phyloP scores from a whole-genome alignment of 2,113 vertebrate species.

The Vireo altiloquus region DNA sequence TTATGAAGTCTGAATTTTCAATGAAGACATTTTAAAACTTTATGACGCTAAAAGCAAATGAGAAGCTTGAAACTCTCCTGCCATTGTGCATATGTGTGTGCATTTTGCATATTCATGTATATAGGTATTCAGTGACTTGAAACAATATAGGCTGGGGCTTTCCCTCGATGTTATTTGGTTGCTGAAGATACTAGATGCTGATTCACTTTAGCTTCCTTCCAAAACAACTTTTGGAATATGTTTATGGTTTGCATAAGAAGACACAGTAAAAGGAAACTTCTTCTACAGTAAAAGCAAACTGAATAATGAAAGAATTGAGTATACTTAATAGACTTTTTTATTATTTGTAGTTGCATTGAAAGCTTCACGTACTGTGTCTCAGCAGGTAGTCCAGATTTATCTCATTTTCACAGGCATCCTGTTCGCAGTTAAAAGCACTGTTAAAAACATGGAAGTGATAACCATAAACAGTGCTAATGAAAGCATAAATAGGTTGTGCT shows the following conservation, averaged over 20 bases:
- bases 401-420: slow-evolving; percentile 10
- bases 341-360: background rate
- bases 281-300: background rate
- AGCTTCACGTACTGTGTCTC: background rate
- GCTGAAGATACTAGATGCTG: background rate
- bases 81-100: background rate
- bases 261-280: background rate
- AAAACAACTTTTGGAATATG: background rate
- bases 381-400: background rate
- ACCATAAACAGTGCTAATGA: background rate
- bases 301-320: background rate
- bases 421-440: background rate
- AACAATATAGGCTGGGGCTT: background rate
- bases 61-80: background rate
- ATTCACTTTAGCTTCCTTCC: background rate
- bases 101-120: background rate
- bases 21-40: background rate
- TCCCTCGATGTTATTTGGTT: background rate
- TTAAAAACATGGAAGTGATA: background rate
- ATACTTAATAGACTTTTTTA: background rate
- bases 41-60: background rate
- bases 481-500: background rate
- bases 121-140: background rate
- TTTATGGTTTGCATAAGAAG: background rate
- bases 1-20: background rate